Evolutionary conservation across 2,888 invertebrate genomes (phyloP).

Genomic region (Polyommatus iphigenia): DNA sequence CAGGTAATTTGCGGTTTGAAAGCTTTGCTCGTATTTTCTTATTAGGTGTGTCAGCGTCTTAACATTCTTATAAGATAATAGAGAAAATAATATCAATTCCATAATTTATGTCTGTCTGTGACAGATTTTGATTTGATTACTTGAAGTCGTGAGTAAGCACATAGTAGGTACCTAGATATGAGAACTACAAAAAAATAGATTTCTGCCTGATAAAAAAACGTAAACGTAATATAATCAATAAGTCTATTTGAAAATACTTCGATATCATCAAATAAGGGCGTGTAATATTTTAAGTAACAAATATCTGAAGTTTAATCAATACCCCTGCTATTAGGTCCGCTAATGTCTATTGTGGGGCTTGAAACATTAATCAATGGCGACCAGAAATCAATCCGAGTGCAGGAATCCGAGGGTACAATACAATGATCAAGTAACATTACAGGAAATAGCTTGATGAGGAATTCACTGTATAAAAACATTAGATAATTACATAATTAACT

Average conservation of each 20-base stretch:
- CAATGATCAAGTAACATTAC: not conserved
- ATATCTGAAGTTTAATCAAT: conserved; percentile 10
- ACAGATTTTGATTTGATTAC: too few relatives aligned
- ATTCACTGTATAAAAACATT: not conserved
- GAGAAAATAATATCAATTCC: not conserved
- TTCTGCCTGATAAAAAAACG: not conserved
- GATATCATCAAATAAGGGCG: not conserved
- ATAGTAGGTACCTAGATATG: too few relatives aligned
- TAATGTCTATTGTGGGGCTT: conserved; percentile 17
- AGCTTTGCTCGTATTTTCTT: not conserved
- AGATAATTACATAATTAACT: not conserved
- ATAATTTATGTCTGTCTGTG: too few relatives aligned
- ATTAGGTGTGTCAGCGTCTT: not conserved
- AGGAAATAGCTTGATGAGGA: not conserved
- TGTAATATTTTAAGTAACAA: conserved; percentile 1
- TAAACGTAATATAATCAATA: not conserved
- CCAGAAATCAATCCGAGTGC: conserved; percentile 20
- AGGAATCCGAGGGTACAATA: conserved; percentile 14
- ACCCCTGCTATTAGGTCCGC: conserved; percentile 14
- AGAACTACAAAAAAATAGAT: too few relatives aligned
- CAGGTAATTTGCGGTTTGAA: conserved; percentile 16
- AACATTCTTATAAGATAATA: not conserved
- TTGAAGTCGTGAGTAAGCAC: too few relatives aligned
- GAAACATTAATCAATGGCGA: conserved; percentile 16
- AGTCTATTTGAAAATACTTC: not conserved